phyloP scores from a whole-genome alignment of 2,113 vertebrate genomes.

The Misgurnus anguillicaudatus region DNA sequence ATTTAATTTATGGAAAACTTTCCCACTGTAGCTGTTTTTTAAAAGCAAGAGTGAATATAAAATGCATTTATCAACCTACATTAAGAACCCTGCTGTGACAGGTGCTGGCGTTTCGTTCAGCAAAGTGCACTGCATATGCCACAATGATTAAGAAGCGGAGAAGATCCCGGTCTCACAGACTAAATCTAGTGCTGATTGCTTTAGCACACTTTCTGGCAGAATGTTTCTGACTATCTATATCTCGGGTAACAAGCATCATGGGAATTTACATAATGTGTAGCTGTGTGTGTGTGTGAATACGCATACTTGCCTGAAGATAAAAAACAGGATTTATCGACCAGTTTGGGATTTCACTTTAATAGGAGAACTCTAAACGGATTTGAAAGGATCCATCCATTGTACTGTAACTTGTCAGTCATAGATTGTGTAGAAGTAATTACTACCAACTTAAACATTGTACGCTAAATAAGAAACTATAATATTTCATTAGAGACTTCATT shows the following conservation, averaged over 20 bases:
- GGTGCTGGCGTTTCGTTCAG: slow-evolving; percentile 47
- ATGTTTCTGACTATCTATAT: slow-evolving; percentile 52
- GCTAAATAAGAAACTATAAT: slow-evolving; percentile 25
- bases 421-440: slow-evolving; percentile 54
- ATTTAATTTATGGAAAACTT: slow-evolving; percentile 19
- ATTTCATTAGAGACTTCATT: slow-evolving; percentile 40
- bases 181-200: slow-evolving; percentile 55
- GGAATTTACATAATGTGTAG: slow-evolving; percentile 50
- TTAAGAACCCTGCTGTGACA: slow-evolving; percentile 16
- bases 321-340: slow-evolving; percentile 58
- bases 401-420: slow-evolving; percentile 53
- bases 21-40: background rate
- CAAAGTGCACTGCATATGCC: slow-evolving; percentile 43
- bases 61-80: slow-evolving; percentile 31
- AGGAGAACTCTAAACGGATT: slow-evolving; percentile 51
- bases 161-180: slow-evolving; percentile 44
- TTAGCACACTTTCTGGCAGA: slow-evolving; percentile 57
- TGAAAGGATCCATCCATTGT: slow-evolving; percentile 51
- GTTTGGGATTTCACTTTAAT: slow-evolving; percentile 59
- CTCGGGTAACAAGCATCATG: slow-evolving; percentile 61
- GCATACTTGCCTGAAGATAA: slow-evolving; percentile 55
- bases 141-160: slow-evolving; percentile 48
- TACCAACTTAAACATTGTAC: slow-evolving; percentile 60
- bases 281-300: slow-evolving; percentile 56
- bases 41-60: slow-evolving; percentile 1